These are phyloP conservation scores for Cordylochernes scorpioides DNA, from an alignment of 2,888 invertebrate species.

Conservation along the genomic window DNA sequence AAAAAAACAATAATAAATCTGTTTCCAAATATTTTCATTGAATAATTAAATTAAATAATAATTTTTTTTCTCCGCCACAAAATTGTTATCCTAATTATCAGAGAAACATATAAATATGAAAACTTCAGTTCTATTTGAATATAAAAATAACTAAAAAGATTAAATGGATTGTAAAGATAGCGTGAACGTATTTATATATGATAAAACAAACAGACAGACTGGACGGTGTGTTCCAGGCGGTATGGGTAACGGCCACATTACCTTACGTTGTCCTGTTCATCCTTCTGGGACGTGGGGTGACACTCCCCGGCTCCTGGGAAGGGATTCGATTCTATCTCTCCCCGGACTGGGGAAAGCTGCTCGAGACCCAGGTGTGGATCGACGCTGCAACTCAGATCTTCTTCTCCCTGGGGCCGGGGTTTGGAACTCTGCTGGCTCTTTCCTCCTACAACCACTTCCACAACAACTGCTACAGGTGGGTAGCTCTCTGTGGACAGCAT, in stretches of 20 bases:
- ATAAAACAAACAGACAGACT: neutral
- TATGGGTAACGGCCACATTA: conserved; percentile 72
- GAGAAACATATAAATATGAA: neutral
- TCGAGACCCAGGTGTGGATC: conserved; percentile 56
- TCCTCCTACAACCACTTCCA: conserved; percentile 82
- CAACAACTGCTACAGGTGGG: conserved; percentile 40
- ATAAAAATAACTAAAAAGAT: neutral
- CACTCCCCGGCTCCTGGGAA: conserved; percentile 52
- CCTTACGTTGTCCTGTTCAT: conserved; percentile 73
- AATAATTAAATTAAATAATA: neutral
- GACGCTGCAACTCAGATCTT: conserved; percentile 82
- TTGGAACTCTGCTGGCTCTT: conserved; percentile 60
- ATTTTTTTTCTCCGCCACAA: neutral
- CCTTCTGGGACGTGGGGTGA: conserved; percentile 48
- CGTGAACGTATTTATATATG: neutral
- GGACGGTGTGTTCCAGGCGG: conserved; percentile 11
- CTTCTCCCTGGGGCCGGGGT: conserved; percentile 74
- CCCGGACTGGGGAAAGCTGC: conserved; percentile 60
- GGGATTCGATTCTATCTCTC: conserved; percentile 67
- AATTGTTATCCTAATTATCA: neutral
- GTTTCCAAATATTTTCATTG: too few relatives aligned
- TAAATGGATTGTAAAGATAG: neutral
- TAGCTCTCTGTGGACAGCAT: too few relatives aligned
- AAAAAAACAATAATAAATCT: too few relatives aligned
- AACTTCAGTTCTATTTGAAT: neutral